Percentiles rank a stretch among this genome's conserved stretches.
Conservation (phyloP, 2,888 invertebrate genomes). For the Dicyrtomina minuta region DNA sequence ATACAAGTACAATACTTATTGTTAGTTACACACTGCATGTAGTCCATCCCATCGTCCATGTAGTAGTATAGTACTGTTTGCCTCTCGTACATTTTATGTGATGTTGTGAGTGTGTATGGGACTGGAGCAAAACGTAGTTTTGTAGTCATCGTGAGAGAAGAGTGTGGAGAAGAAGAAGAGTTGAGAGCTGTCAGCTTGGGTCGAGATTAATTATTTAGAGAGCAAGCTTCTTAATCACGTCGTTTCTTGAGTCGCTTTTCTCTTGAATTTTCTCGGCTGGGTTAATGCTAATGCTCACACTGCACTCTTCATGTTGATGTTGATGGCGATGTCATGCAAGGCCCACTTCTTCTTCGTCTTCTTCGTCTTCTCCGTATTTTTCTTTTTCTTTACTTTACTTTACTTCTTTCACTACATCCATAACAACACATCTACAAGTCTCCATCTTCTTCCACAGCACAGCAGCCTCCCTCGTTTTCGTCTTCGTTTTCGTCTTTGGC, state of each 20-base stretch:
- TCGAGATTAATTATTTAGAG: constrained; percentile 31
- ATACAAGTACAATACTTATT: too few species aligned
- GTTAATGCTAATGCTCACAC: constrained; percentile 25
- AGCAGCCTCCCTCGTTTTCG: neutral
- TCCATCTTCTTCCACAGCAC: too few species aligned
- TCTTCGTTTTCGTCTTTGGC: too few species aligned
- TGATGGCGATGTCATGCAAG: constrained; percentile 22
- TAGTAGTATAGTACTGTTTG: too few species aligned
- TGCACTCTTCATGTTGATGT: neutral
- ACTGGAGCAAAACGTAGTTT: too few species aligned
- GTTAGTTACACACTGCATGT: too few species aligned
- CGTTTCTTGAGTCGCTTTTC: constrained; percentile 22
- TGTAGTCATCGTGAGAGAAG: too few species aligned
- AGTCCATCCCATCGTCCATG: too few species aligned
- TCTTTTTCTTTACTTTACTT: neutral
- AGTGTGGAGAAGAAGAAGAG: constrained; percentile 10
- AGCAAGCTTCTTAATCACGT: constrained; percentile 28
- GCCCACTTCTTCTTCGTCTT: constrained; percentile 15
- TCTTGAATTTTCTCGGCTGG: constrained; percentile 18
- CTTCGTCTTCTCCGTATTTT: neutral
- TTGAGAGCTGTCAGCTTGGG: constrained; percentile 27
- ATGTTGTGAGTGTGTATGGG: too few species aligned
- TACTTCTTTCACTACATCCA: too few species aligned
- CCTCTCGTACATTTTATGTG: too few species aligned
- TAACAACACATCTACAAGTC: too few species aligned